These are phyloP conservation scores for Tricholaema leucomelas DNA, from an alignment of 2,113 vertebrate genomes.

Conservation along the genomic window DNA sequence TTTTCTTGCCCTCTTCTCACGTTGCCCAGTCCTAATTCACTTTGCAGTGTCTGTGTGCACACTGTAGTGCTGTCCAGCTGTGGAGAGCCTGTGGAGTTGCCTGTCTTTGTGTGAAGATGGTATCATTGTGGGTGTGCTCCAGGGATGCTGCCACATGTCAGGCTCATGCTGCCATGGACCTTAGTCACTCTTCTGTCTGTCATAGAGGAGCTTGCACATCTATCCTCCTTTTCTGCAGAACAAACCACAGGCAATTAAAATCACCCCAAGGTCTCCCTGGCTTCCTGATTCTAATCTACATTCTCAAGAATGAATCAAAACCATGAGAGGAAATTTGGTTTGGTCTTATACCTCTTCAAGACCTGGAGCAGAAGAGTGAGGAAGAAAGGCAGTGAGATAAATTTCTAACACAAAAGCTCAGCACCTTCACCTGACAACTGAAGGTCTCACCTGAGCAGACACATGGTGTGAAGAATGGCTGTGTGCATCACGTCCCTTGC, in stretches of 20 bases:
- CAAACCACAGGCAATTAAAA: constrained; percentile 25
- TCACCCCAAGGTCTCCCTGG: constrained; percentile 1
- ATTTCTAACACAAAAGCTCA: background rate
- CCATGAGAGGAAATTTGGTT: background rate
- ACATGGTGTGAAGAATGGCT: background rate
- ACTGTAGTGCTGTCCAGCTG: background rate
- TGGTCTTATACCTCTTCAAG: background rate
- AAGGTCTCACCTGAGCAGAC: background rate
- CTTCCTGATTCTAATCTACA: constrained; percentile 35
- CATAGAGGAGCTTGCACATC: background rate
- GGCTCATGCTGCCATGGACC: background rate
- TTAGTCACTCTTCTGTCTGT: constrained; percentile 11
- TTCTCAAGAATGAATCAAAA: constrained; percentile 8
- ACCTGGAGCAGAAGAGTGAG: background rate
- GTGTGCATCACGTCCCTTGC: background rate
- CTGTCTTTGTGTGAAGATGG: background rate
- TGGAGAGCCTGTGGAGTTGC: background rate
- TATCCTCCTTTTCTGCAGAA: constrained; percentile 17
- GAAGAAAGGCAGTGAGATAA: background rate
- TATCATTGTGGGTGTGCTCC: background rate
- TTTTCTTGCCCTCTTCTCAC: background rate
- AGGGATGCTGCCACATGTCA: background rate
- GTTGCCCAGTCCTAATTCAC: background rate
- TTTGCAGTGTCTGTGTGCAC: background rate
- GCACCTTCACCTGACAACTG: background rate